Evolutionary conservation across 2,888 invertebrate genomes (phyloP).

Genomic region (Xestia rhomboidea): DNA sequence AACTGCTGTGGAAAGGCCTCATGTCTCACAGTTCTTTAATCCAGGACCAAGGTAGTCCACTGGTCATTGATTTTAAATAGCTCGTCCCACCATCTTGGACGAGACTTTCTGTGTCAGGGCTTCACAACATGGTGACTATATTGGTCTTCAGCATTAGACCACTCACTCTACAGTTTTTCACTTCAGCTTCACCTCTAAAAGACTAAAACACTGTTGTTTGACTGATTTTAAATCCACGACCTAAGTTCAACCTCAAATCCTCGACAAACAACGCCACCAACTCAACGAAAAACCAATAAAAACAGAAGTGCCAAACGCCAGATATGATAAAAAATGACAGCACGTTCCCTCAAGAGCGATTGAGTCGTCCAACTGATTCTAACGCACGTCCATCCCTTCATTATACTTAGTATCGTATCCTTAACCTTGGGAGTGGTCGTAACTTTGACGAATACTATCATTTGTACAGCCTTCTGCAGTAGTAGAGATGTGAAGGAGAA

Average conservation of each 20-base stretch:
- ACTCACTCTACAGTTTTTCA: neutral
- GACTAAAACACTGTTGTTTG: neutral
- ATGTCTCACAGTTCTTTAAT: neutral
- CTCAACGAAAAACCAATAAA: neutral
- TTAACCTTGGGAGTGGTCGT: conserved; percentile 79
- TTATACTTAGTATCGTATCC: conserved; percentile 73
- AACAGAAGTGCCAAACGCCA: conserved; percentile 21
- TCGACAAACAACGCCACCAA: conserved; percentile 8
- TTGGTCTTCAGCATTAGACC: neutral
- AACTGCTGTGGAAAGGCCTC: neutral
- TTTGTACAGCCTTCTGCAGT: conserved; percentile 62
- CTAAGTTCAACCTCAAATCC: neutral
- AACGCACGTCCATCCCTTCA: conserved; percentile 68
- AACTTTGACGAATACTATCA: conserved; percentile 80
- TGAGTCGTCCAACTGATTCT: conserved; percentile 69
- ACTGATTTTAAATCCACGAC: neutral
- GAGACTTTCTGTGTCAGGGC: neutral
- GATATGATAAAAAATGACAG: conserved; percentile 48
- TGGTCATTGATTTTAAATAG: neutral
- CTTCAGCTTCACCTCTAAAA: neutral
- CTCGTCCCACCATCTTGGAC: neutral
- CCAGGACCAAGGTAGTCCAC: neutral
- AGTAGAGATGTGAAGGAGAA: neutral
- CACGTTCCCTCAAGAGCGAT: conserved; percentile 61
- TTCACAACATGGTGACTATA: neutral